phyloP scores from a whole-genome alignment of 2,888 invertebrate genomes.

The Galeruca laticollis region DNA sequence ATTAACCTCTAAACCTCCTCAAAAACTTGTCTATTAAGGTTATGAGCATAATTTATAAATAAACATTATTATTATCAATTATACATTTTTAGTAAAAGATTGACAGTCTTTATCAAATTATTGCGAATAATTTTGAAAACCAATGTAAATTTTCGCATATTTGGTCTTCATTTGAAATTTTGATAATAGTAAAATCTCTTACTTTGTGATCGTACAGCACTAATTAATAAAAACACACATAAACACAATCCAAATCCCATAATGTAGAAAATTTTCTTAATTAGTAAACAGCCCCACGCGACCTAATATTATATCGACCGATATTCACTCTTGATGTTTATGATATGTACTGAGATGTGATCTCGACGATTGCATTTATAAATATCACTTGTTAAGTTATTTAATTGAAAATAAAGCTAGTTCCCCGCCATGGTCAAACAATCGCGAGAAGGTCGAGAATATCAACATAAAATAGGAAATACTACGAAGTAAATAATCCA shows the following conservation, averaged over 20 bases:
- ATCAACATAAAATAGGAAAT: constrained; percentile 32
- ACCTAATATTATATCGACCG: neutral
- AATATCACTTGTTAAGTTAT: constrained; percentile 35
- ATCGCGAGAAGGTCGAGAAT: constrained; percentile 39
- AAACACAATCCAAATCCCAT: constrained; percentile 20
- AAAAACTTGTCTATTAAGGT: no score
- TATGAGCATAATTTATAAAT: no score
- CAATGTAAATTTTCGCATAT: neutral
- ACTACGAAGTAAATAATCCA: constrained; percentile 21
- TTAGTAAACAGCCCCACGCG: constrained; percentile 1
- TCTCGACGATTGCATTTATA: constrained; percentile 28
- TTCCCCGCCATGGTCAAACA: constrained; percentile 41
- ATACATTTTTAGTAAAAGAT: no score
- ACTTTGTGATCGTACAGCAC: constrained; percentile 17
- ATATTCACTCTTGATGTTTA: constrained; percentile 31
- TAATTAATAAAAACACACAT: constrained; percentile 21
- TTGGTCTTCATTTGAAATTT: neutral
- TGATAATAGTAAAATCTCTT: constrained; percentile 9
- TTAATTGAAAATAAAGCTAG: constrained; percentile 37
- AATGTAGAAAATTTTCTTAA: constrained; percentile 10
- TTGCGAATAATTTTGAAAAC: neutral
- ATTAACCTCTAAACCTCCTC: no score
- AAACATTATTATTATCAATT: no score
- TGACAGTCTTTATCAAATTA: no score
- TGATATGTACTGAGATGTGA: constrained; percentile 31